Evolutionary conservation across 2,113 vertebrate species (phyloP).

Genomic region (Cariama cristata): DNA sequence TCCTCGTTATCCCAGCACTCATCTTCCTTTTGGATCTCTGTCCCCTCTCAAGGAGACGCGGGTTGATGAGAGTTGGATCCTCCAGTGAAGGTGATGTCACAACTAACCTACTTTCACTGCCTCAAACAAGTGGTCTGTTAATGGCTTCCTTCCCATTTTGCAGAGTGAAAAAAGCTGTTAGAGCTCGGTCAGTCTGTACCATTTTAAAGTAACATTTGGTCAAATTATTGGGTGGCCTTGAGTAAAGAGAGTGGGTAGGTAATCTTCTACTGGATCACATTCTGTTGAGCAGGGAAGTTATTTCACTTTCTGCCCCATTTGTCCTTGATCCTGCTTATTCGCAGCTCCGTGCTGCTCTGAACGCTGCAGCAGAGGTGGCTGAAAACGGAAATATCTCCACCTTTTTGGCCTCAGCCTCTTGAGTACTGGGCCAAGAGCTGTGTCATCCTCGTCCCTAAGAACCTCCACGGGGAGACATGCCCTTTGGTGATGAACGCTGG

Average conservation of each 20-base stretch:
- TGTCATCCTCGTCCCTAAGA: not conserved
- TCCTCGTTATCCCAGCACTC: not conserved
- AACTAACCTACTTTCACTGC: not conserved
- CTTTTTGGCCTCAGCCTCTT: not conserved
- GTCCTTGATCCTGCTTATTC: not conserved
- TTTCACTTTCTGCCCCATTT: not conserved
- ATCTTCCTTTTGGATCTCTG: not conserved
- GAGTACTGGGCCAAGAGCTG: not conserved
- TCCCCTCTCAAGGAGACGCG: accelerated
- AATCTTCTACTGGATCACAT: not conserved
- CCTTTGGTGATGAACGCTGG: constrained; percentile 2
- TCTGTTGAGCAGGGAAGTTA: not conserved
- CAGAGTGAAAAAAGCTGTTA: not conserved
- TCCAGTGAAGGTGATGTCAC: not conserved
- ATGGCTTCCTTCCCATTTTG: not conserved
- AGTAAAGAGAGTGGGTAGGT: not conserved
- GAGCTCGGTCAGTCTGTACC: not conserved
- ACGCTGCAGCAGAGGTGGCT: not conserved
- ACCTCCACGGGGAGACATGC: not conserved
- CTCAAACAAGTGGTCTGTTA: not conserved
- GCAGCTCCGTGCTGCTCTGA: not conserved
- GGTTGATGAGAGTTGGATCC: not conserved
- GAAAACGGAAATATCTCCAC: not conserved
- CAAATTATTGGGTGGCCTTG: not conserved
- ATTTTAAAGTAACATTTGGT: not conserved